phyloP scores from a whole-genome alignment of 2,113 vertebrate species.

The Caranx melampygus region DNA sequence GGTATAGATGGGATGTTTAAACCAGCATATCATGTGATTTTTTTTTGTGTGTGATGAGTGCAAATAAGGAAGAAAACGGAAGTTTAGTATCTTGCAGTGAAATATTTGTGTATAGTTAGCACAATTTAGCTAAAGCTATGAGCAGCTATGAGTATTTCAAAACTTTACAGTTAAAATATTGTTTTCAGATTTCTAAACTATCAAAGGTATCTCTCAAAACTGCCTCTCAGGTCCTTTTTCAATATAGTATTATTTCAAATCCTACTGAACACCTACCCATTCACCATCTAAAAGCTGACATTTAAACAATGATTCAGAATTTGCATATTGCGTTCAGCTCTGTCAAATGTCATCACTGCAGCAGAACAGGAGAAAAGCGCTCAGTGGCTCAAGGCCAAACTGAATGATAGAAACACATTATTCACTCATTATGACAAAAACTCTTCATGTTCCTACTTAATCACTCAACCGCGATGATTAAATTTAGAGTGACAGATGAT shows the following conservation, averaged over 20 bases:
- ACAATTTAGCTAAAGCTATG: no score
- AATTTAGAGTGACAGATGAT: not conserved
- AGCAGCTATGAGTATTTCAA: no score
- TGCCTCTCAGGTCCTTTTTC: not conserved
- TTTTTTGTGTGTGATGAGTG: no score
- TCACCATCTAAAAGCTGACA: conserved; percentile 18
- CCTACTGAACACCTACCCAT: not conserved
- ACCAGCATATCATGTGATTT: no score
- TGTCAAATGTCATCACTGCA: conserved; percentile 36
- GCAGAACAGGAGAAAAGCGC: conserved; percentile 11
- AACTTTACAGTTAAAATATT: no score
- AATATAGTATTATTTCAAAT: not conserved
- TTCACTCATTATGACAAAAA: conserved; percentile 20
- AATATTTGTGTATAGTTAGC: no score
- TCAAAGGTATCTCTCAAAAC: not conserved
- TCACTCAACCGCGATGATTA: not conserved
- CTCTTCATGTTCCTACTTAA: not conserved
- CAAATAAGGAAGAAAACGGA: no score
- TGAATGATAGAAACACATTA: conserved; percentile 12
- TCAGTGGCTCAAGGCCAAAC: conserved; percentile 1
- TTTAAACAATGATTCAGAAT: conserved; percentile 27
- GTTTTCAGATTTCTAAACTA: no score
- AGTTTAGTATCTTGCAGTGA: no score
- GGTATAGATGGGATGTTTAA: no score
- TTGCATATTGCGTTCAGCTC: not conserved